Conservation (phyloP, 2,113 vertebrate species). For the Beaufortia kweichowensis region DNA sequence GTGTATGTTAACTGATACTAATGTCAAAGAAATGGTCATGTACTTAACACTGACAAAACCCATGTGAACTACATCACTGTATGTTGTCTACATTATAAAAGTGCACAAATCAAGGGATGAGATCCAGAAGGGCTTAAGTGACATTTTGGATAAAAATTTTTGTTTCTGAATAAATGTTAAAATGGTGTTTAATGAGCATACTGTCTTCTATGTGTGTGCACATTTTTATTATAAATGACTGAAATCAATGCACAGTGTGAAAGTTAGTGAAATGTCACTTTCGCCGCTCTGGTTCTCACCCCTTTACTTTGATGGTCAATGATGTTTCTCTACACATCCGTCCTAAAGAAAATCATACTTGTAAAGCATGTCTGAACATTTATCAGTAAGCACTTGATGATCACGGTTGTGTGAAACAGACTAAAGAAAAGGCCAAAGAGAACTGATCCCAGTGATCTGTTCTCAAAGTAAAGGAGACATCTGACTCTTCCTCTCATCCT, state of each 20-base stretch:
- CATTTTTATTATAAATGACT: no score
- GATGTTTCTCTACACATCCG: background rate
- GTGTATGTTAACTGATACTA: conserved; percentile 41
- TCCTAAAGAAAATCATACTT: background rate
- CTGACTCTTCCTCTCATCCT: conserved; percentile 45
- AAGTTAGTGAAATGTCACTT: no score
- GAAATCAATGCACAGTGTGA: no score
- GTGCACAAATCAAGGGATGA: no score
- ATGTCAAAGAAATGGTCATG: conserved; percentile 36
- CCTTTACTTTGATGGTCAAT: background rate
- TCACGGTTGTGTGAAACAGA: background rate
- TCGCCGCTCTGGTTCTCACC: no score
- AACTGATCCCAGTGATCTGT: background rate
- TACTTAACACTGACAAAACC: conserved; percentile 9
- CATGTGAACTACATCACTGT: background rate
- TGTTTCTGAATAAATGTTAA: no score
- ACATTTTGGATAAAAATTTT: no score
- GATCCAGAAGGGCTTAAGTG: no score
- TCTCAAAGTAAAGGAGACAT: background rate
- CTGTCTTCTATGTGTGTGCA: no score
- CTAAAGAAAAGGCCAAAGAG: background rate
- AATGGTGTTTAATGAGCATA: no score
- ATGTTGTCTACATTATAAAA: background rate
- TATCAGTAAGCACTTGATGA: background rate
- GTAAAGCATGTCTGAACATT: background rate